Evolutionary conservation across 2,797 vertebrate genomes (phyloP).

Genomic region (Coregonus ussuriensis): DNA sequence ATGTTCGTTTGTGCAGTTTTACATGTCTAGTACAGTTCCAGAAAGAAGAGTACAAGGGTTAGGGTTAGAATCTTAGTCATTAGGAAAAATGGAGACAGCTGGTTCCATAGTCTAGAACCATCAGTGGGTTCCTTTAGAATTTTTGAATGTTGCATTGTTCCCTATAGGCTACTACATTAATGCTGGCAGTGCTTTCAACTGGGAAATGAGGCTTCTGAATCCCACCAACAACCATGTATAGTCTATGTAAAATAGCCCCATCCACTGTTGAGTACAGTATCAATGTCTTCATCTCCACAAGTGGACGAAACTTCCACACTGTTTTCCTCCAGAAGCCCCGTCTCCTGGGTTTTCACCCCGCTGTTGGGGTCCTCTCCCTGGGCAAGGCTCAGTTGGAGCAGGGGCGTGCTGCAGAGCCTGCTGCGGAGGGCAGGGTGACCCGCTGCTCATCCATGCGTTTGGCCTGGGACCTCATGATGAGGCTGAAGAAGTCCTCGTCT

Average conservation of each 20-base stretch:
- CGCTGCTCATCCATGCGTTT: constrained; percentile 98
- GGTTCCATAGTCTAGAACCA: neutral
- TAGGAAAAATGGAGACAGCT: neutral
- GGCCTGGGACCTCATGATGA: constrained; percentile 94
- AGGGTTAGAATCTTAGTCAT: neutral
- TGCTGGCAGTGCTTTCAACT: constrained; percentile 57
- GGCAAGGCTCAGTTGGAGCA: constrained; percentile 58
- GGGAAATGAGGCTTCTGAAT: neutral
- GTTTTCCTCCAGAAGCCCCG: constrained; percentile 13
- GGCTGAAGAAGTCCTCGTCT: constrained; percentile 97
- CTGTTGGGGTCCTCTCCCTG: neutral
- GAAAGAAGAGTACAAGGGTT: neutral
- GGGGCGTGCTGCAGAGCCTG: constrained; percentile 62
- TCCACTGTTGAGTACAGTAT: constrained; percentile 5
- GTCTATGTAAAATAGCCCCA: constrained; percentile 16
- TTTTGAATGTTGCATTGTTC: neutral
- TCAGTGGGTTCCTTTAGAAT: neutral
- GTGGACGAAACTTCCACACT: constrained; percentile 27
- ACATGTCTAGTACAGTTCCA: constrained; percentile 2
- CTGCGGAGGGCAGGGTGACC: constrained; percentile 82
- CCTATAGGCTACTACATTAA: constrained; percentile 32
- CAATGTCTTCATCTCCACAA: constrained; percentile 15
- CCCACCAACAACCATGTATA: neutral
- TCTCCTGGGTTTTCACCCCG: constrained; percentile 14
- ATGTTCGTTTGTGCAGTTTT: neutral